Base-by-base conservation (phyloP, 2,113 vertebrate species). In the Pao palembangensis region DNA sequence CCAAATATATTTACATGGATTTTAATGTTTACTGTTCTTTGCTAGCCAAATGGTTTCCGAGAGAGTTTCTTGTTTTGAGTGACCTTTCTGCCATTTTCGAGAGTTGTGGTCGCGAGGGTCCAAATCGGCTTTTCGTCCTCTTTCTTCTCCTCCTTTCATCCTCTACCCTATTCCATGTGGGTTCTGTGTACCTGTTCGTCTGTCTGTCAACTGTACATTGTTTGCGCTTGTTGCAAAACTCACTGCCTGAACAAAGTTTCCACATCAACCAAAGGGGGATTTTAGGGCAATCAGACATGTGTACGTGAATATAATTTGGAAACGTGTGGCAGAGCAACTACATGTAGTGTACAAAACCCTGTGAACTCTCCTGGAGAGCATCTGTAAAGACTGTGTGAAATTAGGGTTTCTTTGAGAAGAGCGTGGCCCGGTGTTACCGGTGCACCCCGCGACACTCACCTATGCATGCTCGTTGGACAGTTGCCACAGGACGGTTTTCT, bases 1-100 rank as follows among this genome's bases (percentile, higher is more conserved):
- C 87, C 88, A 91, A 91, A 90, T 89, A 85, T 85, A 86, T 88
- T 89, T 85, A 62, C 69, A 76, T 89, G 80, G 83, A 88, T 85
- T 78, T 88, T 79, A 75, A 82, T 67, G 80, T 85, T 85, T 79
- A 78, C 79, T 63, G 75, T 84, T 76, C 66, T 72, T 80, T 82
- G 72, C 76, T 64, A 65, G 71, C 41, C 1, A 44, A 53, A 67
- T 48, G n/a, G 68, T 82, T 81, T 72, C 52, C 62, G 71, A 53
- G 61, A 55, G 55, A 60, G 83, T 83, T 87, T 55, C 59, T 73
- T 76, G 8, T 87, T 75, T 87, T 84, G 73, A 88, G 82, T 73
- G 59, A 85, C 80, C 79, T 74, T 74, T 4, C 43, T 44, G n/a
- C 42, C 15, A 3, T 13, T 44, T 3, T 13, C 43, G 16, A 44